Evolutionary conservation across 1,140 invertebrate genomes (phyloP).

Genomic region (Hydropsyche tenuis): DNA sequence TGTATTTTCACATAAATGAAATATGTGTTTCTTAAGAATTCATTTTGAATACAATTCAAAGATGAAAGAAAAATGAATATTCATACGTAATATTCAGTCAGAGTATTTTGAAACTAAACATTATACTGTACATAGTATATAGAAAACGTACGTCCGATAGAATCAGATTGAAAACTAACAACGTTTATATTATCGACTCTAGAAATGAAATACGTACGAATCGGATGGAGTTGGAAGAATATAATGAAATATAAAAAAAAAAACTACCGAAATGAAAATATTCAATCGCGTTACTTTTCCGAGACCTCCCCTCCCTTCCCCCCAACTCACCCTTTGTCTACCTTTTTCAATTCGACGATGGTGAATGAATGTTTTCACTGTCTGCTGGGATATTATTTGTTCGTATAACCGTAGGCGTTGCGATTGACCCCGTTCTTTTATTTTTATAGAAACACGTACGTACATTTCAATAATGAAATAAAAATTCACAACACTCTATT

Average conservation of each 20-base stretch:
- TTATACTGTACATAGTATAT: too few species aligned
- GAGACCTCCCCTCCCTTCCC: neutral
- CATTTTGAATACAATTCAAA: too few species aligned
- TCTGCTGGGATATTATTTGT: constrained; percentile 19
- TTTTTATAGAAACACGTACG: too few species aligned
- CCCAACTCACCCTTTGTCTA: neutral
- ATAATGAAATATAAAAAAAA: neutral
- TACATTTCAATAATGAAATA: too few species aligned
- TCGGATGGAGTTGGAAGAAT: neutral
- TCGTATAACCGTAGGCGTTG: neutral
- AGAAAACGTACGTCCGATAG: neutral
- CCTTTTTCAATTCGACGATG: constrained; percentile 1
- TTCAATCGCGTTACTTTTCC: constrained; percentile 31
- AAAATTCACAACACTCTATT: too few species aligned
- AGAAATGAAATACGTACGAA: constrained; percentile 6
- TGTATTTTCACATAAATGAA: too few species aligned
- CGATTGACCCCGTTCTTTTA: neutral
- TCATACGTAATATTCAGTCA: too few species aligned
- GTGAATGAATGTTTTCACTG: constrained; percentile 24
- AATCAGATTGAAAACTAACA: constrained; percentile 23
- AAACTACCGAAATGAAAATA: constrained; percentile 35
- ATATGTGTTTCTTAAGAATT: too few species aligned
- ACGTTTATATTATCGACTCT: constrained; percentile 3
- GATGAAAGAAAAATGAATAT: too few species aligned
- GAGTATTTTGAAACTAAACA: too few species aligned